Conservation (phyloP, 1,140 invertebrate genomes). For the Scaptomyza montana region DNA sequence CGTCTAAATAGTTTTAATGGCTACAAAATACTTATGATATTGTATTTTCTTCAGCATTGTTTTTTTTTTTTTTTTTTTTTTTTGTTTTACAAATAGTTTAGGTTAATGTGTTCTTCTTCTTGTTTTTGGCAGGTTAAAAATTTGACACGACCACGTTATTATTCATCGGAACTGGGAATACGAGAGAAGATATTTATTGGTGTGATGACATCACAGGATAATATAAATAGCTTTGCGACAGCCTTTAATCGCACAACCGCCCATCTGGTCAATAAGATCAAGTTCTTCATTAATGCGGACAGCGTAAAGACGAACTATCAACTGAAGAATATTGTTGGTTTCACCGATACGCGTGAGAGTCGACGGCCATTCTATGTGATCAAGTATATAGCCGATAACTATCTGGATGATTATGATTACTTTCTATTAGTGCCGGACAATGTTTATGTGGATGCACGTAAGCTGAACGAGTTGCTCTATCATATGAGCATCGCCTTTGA, state of each 20-base stretch:
- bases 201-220: slow-evolving; percentile 89
- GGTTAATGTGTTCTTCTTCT: too few relatives aligned
- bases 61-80: too few relatives aligned
- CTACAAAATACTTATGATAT: too few relatives aligned
- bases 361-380: slow-evolving; percentile 92
- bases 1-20: too few relatives aligned
- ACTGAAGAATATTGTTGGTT: slow-evolving; percentile 91
- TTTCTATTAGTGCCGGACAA: slow-evolving; percentile 94
- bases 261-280: slow-evolving; percentile 91
- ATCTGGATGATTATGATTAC: slow-evolving; percentile 94
- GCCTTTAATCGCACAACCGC: slow-evolving; percentile 92
- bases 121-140: slow-evolving; percentile 66
- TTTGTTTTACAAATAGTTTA: too few relatives aligned
- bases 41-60: too few relatives aligned
- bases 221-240: slow-evolving; percentile 88
- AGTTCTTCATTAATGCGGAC: slow-evolving; percentile 88
- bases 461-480: slow-evolving; percentile 88
- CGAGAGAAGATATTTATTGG: slow-evolving; percentile 94
- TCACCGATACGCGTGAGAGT: slow-evolving; percentile 90
- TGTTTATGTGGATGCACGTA: slow-evolving; percentile 90
- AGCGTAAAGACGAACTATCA: slow-evolving; percentile 87
- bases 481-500: slow-evolving; percentile 92
- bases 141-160: slow-evolving; percentile 93
- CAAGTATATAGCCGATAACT: slow-evolving; percentile 95
- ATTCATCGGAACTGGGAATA: slow-evolving; percentile 96